Evolutionary conservation across 2,797 vertebrate genomes (phyloP).

Genomic region (Craterocephalus amniculus): DNA sequence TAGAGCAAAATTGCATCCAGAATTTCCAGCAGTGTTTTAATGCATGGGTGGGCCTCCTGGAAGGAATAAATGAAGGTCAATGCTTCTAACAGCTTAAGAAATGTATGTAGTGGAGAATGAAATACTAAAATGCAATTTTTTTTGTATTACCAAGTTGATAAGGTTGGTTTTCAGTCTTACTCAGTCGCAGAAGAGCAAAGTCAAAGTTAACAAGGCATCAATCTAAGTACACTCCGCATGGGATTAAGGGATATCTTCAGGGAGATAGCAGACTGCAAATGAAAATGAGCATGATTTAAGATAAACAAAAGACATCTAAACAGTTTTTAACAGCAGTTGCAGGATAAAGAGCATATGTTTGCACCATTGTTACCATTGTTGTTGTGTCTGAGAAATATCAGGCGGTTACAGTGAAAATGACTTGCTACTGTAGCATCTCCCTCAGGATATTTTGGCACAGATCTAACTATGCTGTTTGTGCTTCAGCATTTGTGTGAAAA

Average conservation of each 20-base stretch:
- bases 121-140: background rate
- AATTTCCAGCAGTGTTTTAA: background rate
- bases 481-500: slow-evolving; percentile 28
- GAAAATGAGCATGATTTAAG: background rate
- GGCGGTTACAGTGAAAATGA: slow-evolving; percentile 43
- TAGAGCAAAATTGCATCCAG: background rate
- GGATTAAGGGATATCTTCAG: background rate
- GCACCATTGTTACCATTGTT: slow-evolving; percentile 22
- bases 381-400: slow-evolving; percentile 46
- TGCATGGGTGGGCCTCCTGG: background rate
- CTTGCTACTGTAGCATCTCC: slow-evolving; percentile 19
- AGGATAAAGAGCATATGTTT: background rate
- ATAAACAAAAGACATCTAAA: background rate
- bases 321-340: background rate
- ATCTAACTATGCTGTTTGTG: slow-evolving; percentile 33
- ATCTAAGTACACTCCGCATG: background rate
- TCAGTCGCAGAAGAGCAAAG: background rate
- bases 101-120: background rate
- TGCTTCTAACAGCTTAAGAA: background rate
- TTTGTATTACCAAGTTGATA: background rate
- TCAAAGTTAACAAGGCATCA: background rate
- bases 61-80: background rate
- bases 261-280: background rate
- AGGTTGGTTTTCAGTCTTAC: background rate
- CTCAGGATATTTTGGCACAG: slow-evolving; percentile 50